These are phyloP conservation scores for Cyclophora punctaria DNA, from an alignment of 2,888 invertebrate genomes.

Conservation along the genomic window DNA sequence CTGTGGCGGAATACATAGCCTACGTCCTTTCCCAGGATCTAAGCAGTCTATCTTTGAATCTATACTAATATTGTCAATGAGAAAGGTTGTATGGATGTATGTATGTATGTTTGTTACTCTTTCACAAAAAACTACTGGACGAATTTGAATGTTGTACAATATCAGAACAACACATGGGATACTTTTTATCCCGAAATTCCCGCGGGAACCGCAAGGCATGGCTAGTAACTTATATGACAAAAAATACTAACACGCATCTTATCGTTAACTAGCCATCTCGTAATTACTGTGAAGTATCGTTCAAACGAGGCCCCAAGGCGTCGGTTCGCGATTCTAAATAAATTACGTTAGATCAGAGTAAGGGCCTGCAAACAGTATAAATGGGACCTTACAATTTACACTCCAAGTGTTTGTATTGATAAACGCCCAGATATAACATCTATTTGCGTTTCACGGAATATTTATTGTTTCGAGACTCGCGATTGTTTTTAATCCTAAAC, in stretches of 20 bases:
- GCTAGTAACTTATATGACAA: background rate
- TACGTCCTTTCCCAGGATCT: too few species aligned
- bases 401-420: background rate
- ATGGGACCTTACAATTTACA: background rate
- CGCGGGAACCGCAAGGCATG: background rate
- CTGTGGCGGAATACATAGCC: too few species aligned
- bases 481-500: too few species aligned
- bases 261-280: too few species aligned
- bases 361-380: slow-evolving; percentile 28
- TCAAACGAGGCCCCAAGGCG: background rate
- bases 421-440: slow-evolving; percentile 1
- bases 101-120: too few species aligned
- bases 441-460: slow-evolving; percentile 1
- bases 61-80: background rate
- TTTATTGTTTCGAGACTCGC: too few species aligned
- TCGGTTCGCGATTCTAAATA: slow-evolving; percentile 53
- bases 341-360: slow-evolving; percentile 46
- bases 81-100: too few species aligned
- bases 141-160: too few species aligned
- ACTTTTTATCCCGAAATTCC: too few species aligned
- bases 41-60: background rate
- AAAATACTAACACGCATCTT: background rate
- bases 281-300: background rate
- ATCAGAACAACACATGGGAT: background rate
- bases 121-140: too few species aligned